Evolutionary conservation across 2,888 invertebrate genomes (phyloP).

Genomic region (Sminthurides aquaticus): DNA sequence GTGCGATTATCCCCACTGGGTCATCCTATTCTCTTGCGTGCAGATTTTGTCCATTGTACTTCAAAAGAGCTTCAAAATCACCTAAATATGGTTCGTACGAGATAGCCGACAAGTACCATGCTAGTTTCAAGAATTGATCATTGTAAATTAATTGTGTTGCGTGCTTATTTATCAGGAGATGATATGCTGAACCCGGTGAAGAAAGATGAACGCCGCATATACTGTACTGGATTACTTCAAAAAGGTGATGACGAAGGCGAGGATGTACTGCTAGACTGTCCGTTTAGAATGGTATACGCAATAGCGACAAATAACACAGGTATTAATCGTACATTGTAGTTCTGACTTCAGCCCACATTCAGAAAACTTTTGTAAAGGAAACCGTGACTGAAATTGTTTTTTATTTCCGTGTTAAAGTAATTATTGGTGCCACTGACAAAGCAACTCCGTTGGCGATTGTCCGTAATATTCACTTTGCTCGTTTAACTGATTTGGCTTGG

Average conservation of each 20-base stretch:
- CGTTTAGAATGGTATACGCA: conserved; percentile 80
- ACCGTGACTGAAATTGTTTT: neutral
- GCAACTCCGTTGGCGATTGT: conserved; percentile 67
- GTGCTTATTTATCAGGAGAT: conserved; percentile 34
- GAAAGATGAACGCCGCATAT: conserved; percentile 30
- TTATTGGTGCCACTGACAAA: conserved; percentile 83
- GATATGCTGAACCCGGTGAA: conserved; percentile 30
- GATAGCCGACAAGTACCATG: neutral
- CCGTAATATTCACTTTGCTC: conserved; percentile 80
- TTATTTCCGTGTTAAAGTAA: conserved; percentile 52
- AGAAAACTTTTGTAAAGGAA: neutral
- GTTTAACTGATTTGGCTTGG: conserved; percentile 82
- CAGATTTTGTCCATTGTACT: conserved; percentile 70
- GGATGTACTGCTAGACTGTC: conserved; percentile 49
- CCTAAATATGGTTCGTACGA: conserved; percentile 31
- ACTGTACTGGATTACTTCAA: conserved; percentile 31
- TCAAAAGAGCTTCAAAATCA: conserved; percentile 47
- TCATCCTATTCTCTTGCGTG: conserved; percentile 58
- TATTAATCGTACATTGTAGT: too few relatives aligned
- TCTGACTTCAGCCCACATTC: neutral
- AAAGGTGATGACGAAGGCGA: conserved; percentile 14
- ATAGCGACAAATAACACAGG: conserved; percentile 71
- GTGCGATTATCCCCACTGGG: conserved; percentile 39
- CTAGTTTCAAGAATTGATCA: neutral
- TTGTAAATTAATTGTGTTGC: neutral